phyloP scores from a whole-genome alignment of 2,888 invertebrate genomes.

The Sminthurides aquaticus region DNA sequence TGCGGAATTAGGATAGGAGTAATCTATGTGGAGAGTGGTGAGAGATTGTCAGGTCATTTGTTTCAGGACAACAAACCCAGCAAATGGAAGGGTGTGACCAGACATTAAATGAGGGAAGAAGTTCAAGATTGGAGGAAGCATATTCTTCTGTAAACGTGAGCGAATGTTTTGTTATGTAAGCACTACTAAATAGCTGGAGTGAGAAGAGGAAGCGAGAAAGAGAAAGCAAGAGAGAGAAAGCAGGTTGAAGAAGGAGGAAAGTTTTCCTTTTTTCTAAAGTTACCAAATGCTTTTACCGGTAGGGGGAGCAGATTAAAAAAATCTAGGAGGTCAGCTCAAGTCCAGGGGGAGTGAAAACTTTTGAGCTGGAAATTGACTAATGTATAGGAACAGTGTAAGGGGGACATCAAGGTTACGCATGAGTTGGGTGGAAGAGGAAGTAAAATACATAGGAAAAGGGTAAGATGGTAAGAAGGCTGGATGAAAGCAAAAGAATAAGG shows the following conservation, averaged over 20 bases:
- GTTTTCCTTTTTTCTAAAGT: no score
- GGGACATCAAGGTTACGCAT: neutral
- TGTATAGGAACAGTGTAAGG: neutral
- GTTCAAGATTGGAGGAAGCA: neutral
- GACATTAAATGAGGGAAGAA: neutral
- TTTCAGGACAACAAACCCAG: neutral
- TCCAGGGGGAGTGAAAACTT: slow-evolving; percentile 6
- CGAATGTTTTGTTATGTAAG: neutral
- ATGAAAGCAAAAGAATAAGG: neutral
- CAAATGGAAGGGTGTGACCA: no score
- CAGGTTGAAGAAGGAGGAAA: no score
- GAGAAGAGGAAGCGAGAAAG: neutral
- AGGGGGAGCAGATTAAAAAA: neutral
- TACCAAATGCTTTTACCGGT: no score
- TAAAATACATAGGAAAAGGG: no score
- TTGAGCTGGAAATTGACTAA: neutral
- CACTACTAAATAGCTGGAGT: neutral
- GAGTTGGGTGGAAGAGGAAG: neutral
- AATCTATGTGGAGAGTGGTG: neutral
- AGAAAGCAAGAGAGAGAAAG: no score
- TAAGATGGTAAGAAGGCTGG: no score
- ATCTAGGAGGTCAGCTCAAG: neutral
- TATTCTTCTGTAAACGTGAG: neutral
- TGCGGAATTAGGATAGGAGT: neutral
- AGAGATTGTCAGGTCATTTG: neutral